Evolutionary conservation across 2,888 invertebrate genomes (phyloP), one percentile per base, ranked within the genome.

Genomic region (Amblyjoppa fuscipennis): DNA sequence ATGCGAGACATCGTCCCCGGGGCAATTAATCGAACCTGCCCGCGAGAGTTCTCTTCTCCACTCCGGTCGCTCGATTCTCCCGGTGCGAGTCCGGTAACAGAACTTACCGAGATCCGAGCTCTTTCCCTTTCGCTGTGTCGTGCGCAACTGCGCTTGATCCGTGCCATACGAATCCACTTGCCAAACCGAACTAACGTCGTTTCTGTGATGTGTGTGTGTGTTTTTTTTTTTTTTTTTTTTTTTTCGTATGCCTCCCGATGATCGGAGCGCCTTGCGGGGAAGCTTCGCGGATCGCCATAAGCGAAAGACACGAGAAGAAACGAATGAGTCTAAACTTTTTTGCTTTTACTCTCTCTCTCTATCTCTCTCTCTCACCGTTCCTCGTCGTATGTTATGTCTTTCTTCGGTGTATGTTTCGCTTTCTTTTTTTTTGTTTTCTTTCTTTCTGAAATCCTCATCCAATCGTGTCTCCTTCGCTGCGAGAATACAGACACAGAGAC

Each of bases 1-100:
- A 84, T 78, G 77, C 81, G 81, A 69, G 74, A 78, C 73, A 34
- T 77, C 84, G 78, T 81, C 69, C 56, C 56, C 74, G 74, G 25
- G 49, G 81, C 74, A 85, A 85, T 85, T 81, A 81, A 85, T 85
- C 84, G 81, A 77, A 56, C 11, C 53, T 20, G 66, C 56, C 41
- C 38, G 51, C 64, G 34, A 64, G 61, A 64, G 61, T 51, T 64
- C 28, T 11, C 51, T 51, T 31, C 20, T 64, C 64, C 49, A 41
- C 56, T 53, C 16, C 61, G 61, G 49, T 74, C 61, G 53, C 78
- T 81, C 74, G 20, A 81, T 81, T 78, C 84, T 74, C 73, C 70
- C 78, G 78, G 74, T 41, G n/a, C 51, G 49, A n/a, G 68, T 77
- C 66, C 28, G 13, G 34, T 53, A 53, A 51, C 51, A 51, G 20